Evolutionary conservation across 1,140 invertebrate species (phyloP).

Genomic region (Cepaea nemoralis): DNA sequence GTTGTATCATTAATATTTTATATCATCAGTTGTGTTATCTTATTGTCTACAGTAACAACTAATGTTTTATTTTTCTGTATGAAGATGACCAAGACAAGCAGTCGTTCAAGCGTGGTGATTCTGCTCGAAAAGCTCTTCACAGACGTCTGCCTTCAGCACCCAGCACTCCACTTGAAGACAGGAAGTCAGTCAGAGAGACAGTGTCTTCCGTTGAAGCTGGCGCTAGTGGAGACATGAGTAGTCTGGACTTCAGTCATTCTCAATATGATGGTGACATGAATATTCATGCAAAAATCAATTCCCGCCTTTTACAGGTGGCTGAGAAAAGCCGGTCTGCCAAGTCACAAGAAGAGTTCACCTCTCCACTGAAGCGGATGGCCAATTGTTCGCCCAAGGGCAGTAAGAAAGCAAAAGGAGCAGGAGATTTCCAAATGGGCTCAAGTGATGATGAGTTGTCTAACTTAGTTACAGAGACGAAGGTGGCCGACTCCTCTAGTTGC

Average conservation of each 20-base stretch:
- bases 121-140: constrained; percentile 58
- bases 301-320: constrained; percentile 40
- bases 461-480: not conserved
- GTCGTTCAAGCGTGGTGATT: constrained; percentile 62
- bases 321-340: constrained; percentile 26
- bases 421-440: not conserved
- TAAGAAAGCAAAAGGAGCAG: constrained; percentile 47
- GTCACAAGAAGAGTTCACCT: constrained; percentile 42
- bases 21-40: too few species aligned
- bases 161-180: constrained; percentile 54
- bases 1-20: too few species aligned
- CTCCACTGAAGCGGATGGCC: constrained; percentile 40
- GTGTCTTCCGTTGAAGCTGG: constrained; percentile 26
- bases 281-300: constrained; percentile 46
- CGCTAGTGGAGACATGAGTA: not conserved
- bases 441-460: not conserved
- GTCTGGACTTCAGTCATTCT: constrained; percentile 6
- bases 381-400: constrained; percentile 54
- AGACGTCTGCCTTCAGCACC: constrained; percentile 62
- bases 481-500: not conserved
- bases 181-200: constrained; percentile 34
- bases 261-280: constrained; percentile 37
- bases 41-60: too few species aligned
- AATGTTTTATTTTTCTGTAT: not conserved
- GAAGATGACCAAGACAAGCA: constrained; percentile 29